Evolutionary conservation across 1,140 invertebrate species (phyloP).

Genomic region (Mizuhopecten yessoensis): DNA sequence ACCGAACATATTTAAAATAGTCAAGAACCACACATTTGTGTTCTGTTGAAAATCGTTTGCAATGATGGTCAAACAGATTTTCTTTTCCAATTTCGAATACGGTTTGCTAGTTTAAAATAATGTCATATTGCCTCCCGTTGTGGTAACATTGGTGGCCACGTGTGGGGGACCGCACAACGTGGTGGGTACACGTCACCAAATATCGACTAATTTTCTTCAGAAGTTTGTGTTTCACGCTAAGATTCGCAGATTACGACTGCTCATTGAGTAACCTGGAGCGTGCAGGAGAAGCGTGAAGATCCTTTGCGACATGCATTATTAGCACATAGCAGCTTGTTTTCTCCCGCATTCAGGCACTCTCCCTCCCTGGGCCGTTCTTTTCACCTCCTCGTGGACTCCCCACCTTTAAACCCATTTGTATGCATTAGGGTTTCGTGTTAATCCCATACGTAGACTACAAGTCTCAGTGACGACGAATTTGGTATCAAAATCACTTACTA

Average conservation of each 20-base stretch:
- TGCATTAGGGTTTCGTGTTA: constrained; percentile 59
- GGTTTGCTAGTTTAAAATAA: too few species aligned
- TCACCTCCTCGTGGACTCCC: neutral
- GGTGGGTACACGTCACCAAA: constrained; percentile 13
- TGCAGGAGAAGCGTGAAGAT: neutral
- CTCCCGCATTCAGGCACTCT: neutral
- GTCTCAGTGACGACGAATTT: constrained; percentile 58
- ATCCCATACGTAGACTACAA: constrained; percentile 62
- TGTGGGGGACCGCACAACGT: neutral
- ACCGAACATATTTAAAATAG: too few species aligned
- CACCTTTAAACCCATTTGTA: constrained; percentile 57
- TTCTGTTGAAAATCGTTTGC: too few species aligned
- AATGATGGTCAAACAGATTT: too few species aligned
- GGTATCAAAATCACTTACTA: constrained; percentile 60
- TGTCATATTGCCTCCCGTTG: too few species aligned
- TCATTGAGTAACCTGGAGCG: constrained; percentile 7
- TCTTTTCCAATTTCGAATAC: too few species aligned
- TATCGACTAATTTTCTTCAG: neutral
- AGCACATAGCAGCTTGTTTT: constrained; percentile 18
- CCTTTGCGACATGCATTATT: neutral
- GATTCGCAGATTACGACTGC: constrained; percentile 21
- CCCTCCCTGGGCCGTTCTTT: neutral
- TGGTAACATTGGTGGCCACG: too few species aligned
- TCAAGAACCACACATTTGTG: too few species aligned
- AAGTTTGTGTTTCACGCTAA: neutral